Evolutionary conservation across 2,888 invertebrate species (phyloP), one percentile per base, ranked within the genome.

Genomic region (Cephus pygmeus): DNA sequence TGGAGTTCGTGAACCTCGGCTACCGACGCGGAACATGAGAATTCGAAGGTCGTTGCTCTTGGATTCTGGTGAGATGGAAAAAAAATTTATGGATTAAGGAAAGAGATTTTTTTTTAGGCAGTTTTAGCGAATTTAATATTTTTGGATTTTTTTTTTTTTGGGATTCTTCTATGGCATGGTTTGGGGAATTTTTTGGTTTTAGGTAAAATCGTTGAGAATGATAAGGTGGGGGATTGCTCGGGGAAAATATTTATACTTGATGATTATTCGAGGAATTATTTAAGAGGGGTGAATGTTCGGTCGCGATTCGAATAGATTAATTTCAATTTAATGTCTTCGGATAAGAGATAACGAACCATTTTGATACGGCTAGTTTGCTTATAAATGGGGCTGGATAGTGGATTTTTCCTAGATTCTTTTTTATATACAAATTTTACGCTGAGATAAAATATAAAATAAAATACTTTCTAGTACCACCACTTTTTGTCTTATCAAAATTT

Each of bases 21-120:
- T 82, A 81, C 80, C 80, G 79, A 79, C 79, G 80, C 82, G 81
- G 81, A 56, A 56, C 56, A 23, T 56, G n/a, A 23, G 23, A 86
- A 86, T 85, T 82, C 82, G 85, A 87, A 87, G 87, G 87, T 84
- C 88, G 84, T 87, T 87, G 88, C 87, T 86, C 87, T 83, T 31
- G 15, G 33, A 9, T 23, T 9, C 56, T 23, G 56, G 36, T 15
- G 40, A 40, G 4, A 36, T 0, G 0, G 4, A 3, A 4, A 40
- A 6, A 36, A 15, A 36, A 36, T 36, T 0, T 35, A 12, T 12
- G 35, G 35, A 35, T 35, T 12, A 3, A 3, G 15, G 40, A 15
- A 15, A 6, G 3, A 40, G 3, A 36, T 12, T 36, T 15, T 15
- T 15, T 6, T 40, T 40, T 23, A 15, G 6, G 1, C 40, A 1